These are phyloP conservation scores for Rhingia campestris DNA, from an alignment of 2,888 invertebrate genomes.

Conservation along the genomic window DNA sequence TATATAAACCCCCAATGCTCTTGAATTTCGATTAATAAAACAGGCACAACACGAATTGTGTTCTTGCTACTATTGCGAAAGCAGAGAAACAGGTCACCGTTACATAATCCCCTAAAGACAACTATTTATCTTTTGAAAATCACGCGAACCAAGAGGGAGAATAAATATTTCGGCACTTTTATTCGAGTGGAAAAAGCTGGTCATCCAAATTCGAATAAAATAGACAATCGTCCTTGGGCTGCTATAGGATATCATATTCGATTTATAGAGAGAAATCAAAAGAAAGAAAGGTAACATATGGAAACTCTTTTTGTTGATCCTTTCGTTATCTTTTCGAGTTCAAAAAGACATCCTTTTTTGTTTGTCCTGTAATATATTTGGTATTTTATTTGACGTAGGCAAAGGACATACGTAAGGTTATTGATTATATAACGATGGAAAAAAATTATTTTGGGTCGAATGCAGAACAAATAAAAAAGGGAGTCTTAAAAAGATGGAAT, in stretches of 20 bases:
- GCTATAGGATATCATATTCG: background rate
- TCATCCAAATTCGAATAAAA: background rate
- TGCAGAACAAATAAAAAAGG: no score
- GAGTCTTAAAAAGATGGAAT: no score
- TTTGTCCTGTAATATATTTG: background rate
- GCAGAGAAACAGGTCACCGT: background rate
- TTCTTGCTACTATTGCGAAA: background rate
- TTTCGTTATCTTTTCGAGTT: conserved; percentile 3
- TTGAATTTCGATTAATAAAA: conserved; percentile 27
- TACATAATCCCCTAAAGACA: conserved; percentile 16
- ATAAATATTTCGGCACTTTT: conserved; percentile 36
- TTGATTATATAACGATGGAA: background rate
- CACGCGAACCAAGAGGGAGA: background rate
- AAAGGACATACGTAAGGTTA: background rate
- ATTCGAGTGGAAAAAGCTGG: conserved; percentile 40
- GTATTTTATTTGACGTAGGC: background rate
- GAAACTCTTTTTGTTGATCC: conserved; percentile 1
- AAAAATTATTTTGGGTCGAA: background rate
- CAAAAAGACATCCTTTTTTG: background rate
- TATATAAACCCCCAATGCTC: no score
- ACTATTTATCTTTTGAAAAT: conserved; percentile 22
- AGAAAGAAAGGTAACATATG: background rate
- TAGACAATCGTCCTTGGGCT: background rate
- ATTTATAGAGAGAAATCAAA: background rate
- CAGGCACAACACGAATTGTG: conserved; percentile 11